These are phyloP conservation scores for Drosophila subobscura DNA, from an alignment of 1,140 invertebrate species.

Conservation along the genomic window DNA sequence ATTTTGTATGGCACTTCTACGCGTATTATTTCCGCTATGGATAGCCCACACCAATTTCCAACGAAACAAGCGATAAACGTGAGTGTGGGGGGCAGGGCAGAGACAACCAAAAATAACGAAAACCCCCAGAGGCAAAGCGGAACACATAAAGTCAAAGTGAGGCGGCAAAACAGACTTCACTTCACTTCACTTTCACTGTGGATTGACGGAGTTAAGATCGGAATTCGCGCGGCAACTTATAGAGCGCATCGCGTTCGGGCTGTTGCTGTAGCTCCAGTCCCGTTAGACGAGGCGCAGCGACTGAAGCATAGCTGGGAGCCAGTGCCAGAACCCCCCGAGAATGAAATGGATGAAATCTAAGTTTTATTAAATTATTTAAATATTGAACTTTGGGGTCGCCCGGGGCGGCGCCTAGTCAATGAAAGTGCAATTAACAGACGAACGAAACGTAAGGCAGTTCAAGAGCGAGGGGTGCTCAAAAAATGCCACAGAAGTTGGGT, in stretches of 20 bases:
- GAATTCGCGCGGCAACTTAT: constrained; percentile 32
- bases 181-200: constrained; percentile 72
- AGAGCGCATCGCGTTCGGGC: constrained; percentile 37
- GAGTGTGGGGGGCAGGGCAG: constrained; percentile 21
- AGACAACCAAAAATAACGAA: constrained; percentile 27
- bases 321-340: constrained; percentile 35
- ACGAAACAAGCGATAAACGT: constrained; percentile 34
- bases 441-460: constrained; percentile 19
- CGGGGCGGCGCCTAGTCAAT: constrained; percentile 51
- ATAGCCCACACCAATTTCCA: constrained; percentile 20
- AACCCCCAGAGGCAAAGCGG: constrained; percentile 17
- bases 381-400: constrained; percentile 63
- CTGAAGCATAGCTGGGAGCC: constrained; percentile 36
- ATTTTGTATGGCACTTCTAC: constrained; percentile 48
- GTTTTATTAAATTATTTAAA: constrained; percentile 76
- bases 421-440: constrained; percentile 75
- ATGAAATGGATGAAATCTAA: constrained; percentile 57
- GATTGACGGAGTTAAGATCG: constrained; percentile 25
- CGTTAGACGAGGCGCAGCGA: constrained; percentile 58
- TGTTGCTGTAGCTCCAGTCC: constrained; percentile 26
- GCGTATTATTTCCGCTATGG: constrained; percentile 50
- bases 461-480: no score
- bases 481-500: constrained; percentile 5
- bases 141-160: constrained; percentile 34
- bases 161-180: constrained; percentile 45